A percentile compares a stretch with the other conserved stretches of the same genome.
Evolutionary conservation across 2,797 vertebrate species (phyloP).

Genomic region (Enteromius unitaeniatus): DNA sequence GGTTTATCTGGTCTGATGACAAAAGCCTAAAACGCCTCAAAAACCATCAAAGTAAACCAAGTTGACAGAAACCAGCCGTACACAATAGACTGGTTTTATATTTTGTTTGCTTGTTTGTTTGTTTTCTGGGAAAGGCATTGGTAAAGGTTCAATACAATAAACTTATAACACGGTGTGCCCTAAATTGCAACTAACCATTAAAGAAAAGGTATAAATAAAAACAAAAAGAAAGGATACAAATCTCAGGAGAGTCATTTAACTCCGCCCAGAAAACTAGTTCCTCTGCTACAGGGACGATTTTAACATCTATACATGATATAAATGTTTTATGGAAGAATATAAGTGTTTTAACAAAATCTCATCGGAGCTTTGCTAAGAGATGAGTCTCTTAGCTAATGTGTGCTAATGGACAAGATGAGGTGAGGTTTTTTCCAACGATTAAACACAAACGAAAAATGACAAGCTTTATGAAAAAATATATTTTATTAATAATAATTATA

Average conservation of each 20-base stretch:
- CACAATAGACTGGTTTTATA: not conserved
- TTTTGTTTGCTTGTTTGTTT: not conserved
- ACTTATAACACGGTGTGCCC: not conserved
- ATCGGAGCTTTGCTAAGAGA: not conserved
- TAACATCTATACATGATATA: no score
- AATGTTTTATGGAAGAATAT: not conserved
- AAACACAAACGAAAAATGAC: not conserved
- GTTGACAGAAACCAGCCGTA: not conserved
- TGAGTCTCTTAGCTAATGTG: no score
- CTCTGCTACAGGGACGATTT: not conserved
- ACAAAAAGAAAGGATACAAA: not conserved
- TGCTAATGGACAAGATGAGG: not conserved
- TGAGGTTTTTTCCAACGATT: not conserved
- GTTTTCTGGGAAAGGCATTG: not conserved
- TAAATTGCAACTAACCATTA: not conserved
- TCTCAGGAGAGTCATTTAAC: not conserved
- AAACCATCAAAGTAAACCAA: not conserved
- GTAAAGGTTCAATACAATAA: not conserved
- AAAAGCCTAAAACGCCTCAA: not conserved
- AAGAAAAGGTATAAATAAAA: not conserved
- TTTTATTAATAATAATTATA: constrained; percentile 36
- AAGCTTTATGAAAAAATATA: constrained; percentile 37
- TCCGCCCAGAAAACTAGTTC: not conserved
- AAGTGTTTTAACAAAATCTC: not conserved
- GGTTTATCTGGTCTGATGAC: not conserved